phyloP scores from a whole-genome alignment of 2,113 vertebrate species.

The Chroicocephalus ridibundus region DNA sequence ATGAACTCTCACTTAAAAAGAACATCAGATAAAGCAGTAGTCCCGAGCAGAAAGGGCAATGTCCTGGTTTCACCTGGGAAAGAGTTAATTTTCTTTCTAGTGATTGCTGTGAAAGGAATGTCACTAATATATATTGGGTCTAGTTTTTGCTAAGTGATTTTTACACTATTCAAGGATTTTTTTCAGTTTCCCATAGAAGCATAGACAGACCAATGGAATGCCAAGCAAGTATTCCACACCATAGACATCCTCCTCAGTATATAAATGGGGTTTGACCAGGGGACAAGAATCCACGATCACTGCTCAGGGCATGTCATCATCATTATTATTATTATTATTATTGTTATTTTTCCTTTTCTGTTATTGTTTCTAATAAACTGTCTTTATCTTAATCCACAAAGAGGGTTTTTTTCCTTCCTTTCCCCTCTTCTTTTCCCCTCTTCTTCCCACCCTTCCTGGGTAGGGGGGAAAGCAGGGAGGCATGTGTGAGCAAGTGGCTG shows the following conservation, averaged over 20 bases:
- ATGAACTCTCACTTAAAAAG: neutral
- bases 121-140: neutral
- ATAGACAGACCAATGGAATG: neutral
- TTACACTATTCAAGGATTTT: neutral
- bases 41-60: neutral
- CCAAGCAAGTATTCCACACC: neutral
- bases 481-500: neutral
- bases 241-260: neutral
- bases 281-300: neutral
- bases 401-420: neutral
- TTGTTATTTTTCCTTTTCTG: neutral
- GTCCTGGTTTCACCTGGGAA: neutral
- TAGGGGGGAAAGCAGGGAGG: neutral
- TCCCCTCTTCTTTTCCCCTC: neutral
- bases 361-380: neutral
- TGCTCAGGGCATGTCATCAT: neutral
- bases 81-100: neutral
- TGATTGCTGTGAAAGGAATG: neutral
- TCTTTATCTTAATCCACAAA: neutral
- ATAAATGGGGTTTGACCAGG: neutral
- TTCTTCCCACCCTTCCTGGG: neutral
- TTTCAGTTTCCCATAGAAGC: neutral
- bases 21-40: neutral
- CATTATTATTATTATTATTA: neutral
- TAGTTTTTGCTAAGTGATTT: neutral